A percentile compares a stretch with the other conserved stretches of the same genome.
phyloP scores from a whole-genome alignment of 1,140 invertebrate species.

The Leptoteleia sp. region DNA sequence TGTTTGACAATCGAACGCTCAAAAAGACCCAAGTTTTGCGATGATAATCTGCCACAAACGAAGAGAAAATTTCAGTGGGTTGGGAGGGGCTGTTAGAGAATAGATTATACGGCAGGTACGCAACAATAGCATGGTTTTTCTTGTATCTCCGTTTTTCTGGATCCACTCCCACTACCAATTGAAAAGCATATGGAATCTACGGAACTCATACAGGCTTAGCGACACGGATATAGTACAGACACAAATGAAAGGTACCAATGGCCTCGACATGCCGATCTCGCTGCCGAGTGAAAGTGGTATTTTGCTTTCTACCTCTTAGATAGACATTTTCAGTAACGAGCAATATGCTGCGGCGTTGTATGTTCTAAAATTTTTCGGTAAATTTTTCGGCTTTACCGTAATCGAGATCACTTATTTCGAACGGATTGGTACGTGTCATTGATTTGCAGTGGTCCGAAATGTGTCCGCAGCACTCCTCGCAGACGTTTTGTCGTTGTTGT shows the following conservation, averaged over 20 bases:
- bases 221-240: conserved; percentile 38
- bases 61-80: conserved; percentile 53
- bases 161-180: conserved; percentile 44
- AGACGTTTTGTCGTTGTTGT: conserved; percentile 14
- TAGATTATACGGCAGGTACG: conserved; percentile 46
- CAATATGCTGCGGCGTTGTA: conserved; percentile 69
- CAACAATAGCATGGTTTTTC: conserved; percentile 61
- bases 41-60: conserved; percentile 8
- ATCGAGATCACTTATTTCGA: not conserved
- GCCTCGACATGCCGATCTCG: conserved; percentile 77
- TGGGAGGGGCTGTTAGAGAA: conserved; percentile 63
- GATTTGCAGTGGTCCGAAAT: conserved; percentile 44
- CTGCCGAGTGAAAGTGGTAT: conserved; percentile 78
- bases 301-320: conserved; percentile 79
- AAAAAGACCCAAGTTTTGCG: not conserved
- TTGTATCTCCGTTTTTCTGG: conserved; percentile 57
- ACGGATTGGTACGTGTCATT: conserved; percentile 13
- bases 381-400: conserved; percentile 35
- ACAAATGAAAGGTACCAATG: conserved; percentile 64
- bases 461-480: conserved; percentile 29
- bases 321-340: conserved; percentile 72
- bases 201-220: conserved; percentile 15
- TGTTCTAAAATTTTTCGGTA: conserved; percentile 41
- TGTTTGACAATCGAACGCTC: conserved; percentile 1
- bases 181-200: conserved; percentile 34